A percentile compares a stretch with the other conserved stretches of the same genome.
phyloP scores from a whole-genome alignment of 2,888 invertebrate species.

The Druceiella hillmani region DNA sequence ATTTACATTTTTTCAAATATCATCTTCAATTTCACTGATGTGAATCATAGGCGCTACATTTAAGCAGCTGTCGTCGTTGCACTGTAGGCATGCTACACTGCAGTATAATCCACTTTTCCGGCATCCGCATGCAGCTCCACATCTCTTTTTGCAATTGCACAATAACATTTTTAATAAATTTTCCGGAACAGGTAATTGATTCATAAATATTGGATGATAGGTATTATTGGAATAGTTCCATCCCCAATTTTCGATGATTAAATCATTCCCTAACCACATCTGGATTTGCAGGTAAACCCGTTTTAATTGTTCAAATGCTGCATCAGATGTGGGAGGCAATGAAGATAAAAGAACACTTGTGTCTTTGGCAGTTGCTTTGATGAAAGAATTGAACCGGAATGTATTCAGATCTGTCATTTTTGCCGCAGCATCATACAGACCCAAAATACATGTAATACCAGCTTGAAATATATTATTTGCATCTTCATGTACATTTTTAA shows the following conservation, averaged over 20 bases:
- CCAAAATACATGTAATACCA: no score
- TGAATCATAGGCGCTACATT: slow-evolving; percentile 10
- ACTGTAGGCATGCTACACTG: slow-evolving; percentile 10
- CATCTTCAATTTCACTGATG: no score
- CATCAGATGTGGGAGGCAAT: slow-evolving; percentile 8
- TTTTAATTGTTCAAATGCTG: slow-evolving; percentile 11
- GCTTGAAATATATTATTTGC: no score
- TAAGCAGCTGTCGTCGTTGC: slow-evolving; percentile 8
- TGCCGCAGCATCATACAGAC: no score
- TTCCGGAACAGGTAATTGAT: slow-evolving; percentile 9
- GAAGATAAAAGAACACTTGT: no score
- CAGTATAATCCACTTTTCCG: slow-evolving; percentile 12
- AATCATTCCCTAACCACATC: slow-evolving; percentile 11
- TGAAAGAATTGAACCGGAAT: no score
- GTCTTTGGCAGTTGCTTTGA: no score
- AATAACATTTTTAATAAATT: slow-evolving; percentile 11
- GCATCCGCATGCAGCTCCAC: slow-evolving; percentile 12
- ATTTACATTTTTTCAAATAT: no score
- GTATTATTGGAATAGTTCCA: slow-evolving; percentile 8
- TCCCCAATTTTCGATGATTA: slow-evolving; percentile 4
- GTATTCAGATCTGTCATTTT: no score
- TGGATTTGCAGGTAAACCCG: slow-evolving; percentile 13
- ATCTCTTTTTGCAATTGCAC: slow-evolving; percentile 12
- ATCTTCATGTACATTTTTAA: no score
- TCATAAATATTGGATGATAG: slow-evolving; percentile 4